These are phyloP conservation scores for Ochotona princeps DNA, from an alignment of 2,113 vertebrate species.

Conservation along the genomic window DNA sequence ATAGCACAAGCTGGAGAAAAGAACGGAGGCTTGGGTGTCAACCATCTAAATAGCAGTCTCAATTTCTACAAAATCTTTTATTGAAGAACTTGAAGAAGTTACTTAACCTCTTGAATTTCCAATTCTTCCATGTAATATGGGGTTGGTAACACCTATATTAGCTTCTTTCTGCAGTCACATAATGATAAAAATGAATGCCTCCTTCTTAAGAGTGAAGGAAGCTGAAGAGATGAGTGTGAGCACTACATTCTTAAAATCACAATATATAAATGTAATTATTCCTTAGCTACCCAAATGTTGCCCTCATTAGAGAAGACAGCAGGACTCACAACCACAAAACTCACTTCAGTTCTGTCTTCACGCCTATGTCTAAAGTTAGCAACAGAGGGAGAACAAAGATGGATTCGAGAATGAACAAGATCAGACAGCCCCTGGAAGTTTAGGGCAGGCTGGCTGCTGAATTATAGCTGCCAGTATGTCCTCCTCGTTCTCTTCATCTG, in stretches of 20 bases:
- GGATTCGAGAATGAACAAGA: not conserved
- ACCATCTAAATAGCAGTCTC: not conserved
- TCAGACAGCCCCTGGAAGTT: not conserved
- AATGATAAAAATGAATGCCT: not conserved
- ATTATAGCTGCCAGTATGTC: not conserved
- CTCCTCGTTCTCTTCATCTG: not conserved
- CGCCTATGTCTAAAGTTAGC: not conserved
- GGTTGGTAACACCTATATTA: not conserved
- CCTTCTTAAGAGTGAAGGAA: not conserved
- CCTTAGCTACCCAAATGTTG: not conserved
- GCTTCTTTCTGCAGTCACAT: not conserved
- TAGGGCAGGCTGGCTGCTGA: not conserved
- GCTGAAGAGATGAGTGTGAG: not conserved
- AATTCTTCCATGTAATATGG: not conserved
- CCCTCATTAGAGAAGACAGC: not conserved
- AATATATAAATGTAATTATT: slow-evolving; percentile 36
- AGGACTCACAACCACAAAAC: not conserved
- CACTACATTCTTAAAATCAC: not conserved
- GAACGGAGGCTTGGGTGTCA: not conserved
- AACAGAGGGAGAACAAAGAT: not conserved
- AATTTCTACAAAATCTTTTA: not conserved
- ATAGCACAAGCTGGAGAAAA: not conserved
- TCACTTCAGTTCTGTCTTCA: not conserved
- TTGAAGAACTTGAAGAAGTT: not conserved
- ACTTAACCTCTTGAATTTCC: not conserved